Base-by-base conservation (phyloP, 2,888 invertebrate species). In the Coelopa pilipes region DNA sequence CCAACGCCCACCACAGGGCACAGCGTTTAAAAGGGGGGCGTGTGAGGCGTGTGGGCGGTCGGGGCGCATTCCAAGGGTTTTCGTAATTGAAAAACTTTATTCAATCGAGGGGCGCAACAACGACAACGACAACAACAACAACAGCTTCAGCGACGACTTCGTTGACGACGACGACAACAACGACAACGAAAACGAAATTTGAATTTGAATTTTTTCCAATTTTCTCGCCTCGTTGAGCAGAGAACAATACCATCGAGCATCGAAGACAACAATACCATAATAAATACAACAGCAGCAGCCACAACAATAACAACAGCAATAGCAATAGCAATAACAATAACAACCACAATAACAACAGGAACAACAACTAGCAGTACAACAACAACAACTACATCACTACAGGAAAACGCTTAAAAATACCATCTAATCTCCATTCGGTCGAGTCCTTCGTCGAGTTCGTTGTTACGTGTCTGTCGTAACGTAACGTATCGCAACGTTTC, bases 1-100 rank as follows among this genome's bases (percentile, higher is more conserved):
- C 34, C 34, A 63, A 63, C 46, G 17, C 57, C 24, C 24, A 59
- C 24, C 19, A 19, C 12, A 4, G 47, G 4, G 19, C 17, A 47
- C 19, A 65, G 17, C 15, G 17, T 17, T n/a, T 21, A 13, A 21
- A 34, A 1, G 53, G n/a, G 47, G 15, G 19, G 19, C 24, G 19
- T n/a, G 34, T 45, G n/a, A 24, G 19, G 21, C 60, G 59, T 50
- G n/a, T n/a, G 34, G 34, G 7, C 34, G 34, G 34, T 4, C 34
- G 7, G 34, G 34, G 34, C 34, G 34, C 34, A 34, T 34, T 34
- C 34, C 34, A 34, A 34, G 34, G 34, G 34, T 34, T 34, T 34
- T 34, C 34, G 65, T 53, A 63, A 71, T 71, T 63, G 65, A 65
- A 71, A 71, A 71, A 65, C 55, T 71, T 71, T 71, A 63, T 71